Base-by-base conservation (phyloP, 1,140 invertebrate genomes). In the Piezodorus guildinii region DNA sequence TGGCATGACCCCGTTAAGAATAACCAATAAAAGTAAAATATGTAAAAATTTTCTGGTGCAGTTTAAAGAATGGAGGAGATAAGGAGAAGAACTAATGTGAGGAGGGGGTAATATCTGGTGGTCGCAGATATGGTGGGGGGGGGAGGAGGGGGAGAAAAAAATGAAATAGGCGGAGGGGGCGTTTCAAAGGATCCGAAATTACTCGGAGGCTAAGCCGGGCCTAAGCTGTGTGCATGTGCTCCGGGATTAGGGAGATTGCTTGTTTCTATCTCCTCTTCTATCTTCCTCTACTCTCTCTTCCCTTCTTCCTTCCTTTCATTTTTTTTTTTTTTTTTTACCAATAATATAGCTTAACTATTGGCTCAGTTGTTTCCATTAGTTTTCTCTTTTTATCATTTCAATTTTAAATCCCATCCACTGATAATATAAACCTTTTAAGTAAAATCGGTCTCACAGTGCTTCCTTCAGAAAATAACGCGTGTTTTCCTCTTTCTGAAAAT, bases 241-340 rank as follows among this genome's bases (percentile, higher is more conserved):
- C 46, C 46, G 46, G 46, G 46, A 49, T 49, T 49, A 49, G n/a
- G 46, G n/a, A 19, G 46, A 49, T 49, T 49, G 46, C 46, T 49
- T 49, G 46, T 49, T 49, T 49, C 46, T 49, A 49, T 49, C 46
- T 49, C 46, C 19, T 49, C n/a, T 21, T 49, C 46, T 49, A 19
- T 49, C 46, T 17, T 49, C 46, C 46, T 49, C 46, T 21, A 3
- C 17, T n/a, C 46, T 49, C 16, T 6, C 16, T 6, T 14, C 8
- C 17, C 46, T n/a, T 21, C 14, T 21, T 46, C 45, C 3, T 46
- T 4, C 45, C 45, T 19, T 46, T n/a, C n/a, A n/a, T 21, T 30
- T 30, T 30, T 30, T 30, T 4, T 4, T 4, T 30, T 30, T 30
- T 30, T n/a, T 21, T n/a, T 49, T 49, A 9, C 17, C 46, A n/a